These are phyloP conservation scores for Cecropterus lyciades DNA, from an alignment of 1,140 invertebrate species.

Conservation along the genomic window DNA sequence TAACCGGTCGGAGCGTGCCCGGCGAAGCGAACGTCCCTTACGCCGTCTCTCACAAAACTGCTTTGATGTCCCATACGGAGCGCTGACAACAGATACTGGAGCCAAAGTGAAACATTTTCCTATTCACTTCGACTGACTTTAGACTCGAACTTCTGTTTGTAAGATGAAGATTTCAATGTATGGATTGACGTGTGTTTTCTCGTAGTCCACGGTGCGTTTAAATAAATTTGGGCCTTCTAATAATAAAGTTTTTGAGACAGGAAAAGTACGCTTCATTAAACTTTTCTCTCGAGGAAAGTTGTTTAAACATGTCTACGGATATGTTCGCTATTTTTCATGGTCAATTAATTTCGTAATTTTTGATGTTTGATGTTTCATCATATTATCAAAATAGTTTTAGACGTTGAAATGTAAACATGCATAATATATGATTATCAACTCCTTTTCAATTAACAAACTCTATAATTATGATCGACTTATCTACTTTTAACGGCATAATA, in stretches of 20 bases:
- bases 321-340: not conserved
- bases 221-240: conserved; percentile 29
- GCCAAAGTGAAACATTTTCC: conserved; percentile 25
- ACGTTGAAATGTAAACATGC: too few species aligned
- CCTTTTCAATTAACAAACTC: too few species aligned
- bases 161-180: conserved; percentile 16
- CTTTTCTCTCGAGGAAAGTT: conserved; percentile 5
- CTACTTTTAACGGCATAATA: conserved; percentile 2
- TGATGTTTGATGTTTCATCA: not conserved
- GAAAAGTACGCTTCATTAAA: conserved; percentile 29
- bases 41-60: conserved; percentile 57
- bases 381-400: conserved; percentile 6
- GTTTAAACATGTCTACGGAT: not conserved
- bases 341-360: conserved; percentile 12
- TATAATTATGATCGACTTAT: too few species aligned
- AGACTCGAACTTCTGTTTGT: conserved; percentile 29
- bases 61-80: conserved; percentile 42
- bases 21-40: conserved; percentile 50
- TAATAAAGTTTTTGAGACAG: conserved; percentile 33
- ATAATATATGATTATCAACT: too few species aligned
- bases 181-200: conserved; percentile 16
- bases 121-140: conserved; percentile 23
- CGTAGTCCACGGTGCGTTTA: conserved; percentile 4
- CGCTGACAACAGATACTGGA: conserved; percentile 26
- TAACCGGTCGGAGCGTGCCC: conserved; percentile 46